Base-by-base conservation (phyloP, 2,113 vertebrate species). In the Myiozetetes cayanensis region DNA sequence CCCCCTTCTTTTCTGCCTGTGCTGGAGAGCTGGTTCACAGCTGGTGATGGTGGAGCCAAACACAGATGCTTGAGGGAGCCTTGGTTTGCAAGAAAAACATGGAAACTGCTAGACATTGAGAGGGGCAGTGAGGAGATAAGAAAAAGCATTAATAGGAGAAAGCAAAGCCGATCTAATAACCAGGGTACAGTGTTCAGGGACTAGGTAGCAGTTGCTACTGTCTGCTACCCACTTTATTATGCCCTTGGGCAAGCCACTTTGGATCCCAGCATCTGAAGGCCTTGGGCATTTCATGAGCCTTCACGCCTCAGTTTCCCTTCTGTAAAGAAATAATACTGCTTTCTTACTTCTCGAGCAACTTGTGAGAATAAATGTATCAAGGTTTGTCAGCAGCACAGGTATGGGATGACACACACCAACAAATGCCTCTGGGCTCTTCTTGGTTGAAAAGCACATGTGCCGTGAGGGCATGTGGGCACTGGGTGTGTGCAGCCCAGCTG, bases 381-480 rank as follows among this genome's bases (percentile, higher is more conserved):
- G 14, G 3, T 35, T 23, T 31, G 3, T 25, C 18, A 53, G 63
- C 28, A 56, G 7, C 41, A 37, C 3, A 5, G 17, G 6, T 49
- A n/a, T 14, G 16, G 19, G 47, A n/a, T 72, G 55, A 70, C 31
- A 50, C 28, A 58, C 49, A 66, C 18, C 20, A 47, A 8, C 28
- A 87, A 72, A 68, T 33, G 8, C 0, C 0, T 44, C 21, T 0
- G 0, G 27, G 12, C 4, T 68, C 19, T 50, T 68, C 77, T 41
- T 35, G 20, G 15, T 15, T 77, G 87, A 39, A 70, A 81, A 81
- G 37, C 28, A 33, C 10, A 14, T 0, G 1, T 66, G 35, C 47
- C 1, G 0, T 23, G 35, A 65, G 24, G 16, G 19, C n/a, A 4
- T 16, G 25, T 7, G 31, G 65, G 30, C 66, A 44, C 18, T 17